Percentiles rank a stretch among this genome's conserved stretches.
Evolutionary conservation across 2,113 vertebrate species (phyloP).

Genomic region (Petaurus breviceps): DNA sequence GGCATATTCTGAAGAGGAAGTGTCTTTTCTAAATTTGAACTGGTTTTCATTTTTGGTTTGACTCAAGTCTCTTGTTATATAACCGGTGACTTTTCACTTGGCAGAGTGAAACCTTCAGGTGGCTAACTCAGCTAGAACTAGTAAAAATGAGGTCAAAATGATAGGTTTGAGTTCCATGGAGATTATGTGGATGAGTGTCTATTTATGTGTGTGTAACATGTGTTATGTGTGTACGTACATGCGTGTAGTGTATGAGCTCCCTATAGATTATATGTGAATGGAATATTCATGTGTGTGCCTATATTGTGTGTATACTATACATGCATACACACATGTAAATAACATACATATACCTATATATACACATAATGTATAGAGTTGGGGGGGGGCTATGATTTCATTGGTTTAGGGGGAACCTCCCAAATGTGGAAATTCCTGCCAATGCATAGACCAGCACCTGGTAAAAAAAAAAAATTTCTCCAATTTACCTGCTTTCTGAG

Average conservation of each 20-base stretch:
- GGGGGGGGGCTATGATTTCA: neutral
- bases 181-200: neutral
- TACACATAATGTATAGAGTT: neutral
- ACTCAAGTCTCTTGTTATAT: neutral
- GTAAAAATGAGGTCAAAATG: neutral
- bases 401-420: neutral
- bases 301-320: no score
- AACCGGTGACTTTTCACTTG: neutral
- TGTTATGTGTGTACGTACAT: neutral
- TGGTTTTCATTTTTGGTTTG: constrained; percentile 27
- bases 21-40: constrained; percentile 16
- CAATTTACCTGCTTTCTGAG: neutral
- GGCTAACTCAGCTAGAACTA: neutral
- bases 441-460: neutral
- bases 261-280: no score
- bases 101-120: constrained; percentile 25
- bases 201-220: neutral
- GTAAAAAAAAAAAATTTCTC: no score
- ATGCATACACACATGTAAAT: no score
- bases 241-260: neutral
- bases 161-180: constrained; percentile 41
- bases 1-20: constrained; percentile 32
- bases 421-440: neutral
- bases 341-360: neutral
- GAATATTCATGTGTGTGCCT: no score